These are phyloP conservation scores for Zophobas morio DNA, from an alignment of 1,140 invertebrate species.

Conservation along the genomic window DNA sequence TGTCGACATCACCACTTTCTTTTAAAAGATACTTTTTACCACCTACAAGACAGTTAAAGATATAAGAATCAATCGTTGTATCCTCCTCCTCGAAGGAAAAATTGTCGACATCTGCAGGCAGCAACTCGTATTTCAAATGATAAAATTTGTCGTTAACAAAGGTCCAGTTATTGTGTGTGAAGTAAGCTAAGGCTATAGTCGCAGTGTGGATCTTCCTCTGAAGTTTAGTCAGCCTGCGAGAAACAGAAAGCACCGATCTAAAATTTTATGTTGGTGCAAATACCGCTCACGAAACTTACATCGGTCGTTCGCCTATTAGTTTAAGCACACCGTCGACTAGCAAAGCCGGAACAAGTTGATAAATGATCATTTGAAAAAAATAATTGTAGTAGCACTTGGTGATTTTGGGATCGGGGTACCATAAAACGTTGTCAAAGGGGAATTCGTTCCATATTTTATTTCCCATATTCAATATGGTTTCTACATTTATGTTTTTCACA, in stretches of 20 bases:
- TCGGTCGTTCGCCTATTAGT: slow-evolving; percentile 77
- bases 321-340: slow-evolving; percentile 76
- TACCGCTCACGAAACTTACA: slow-evolving; percentile 75
- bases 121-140: slow-evolving; percentile 73
- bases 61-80: slow-evolving; percentile 65
- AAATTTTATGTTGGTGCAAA: neutral
- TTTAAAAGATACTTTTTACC: slow-evolving; percentile 59
- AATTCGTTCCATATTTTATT: slow-evolving; percentile 69
- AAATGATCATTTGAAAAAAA: slow-evolving; percentile 73
- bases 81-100: slow-evolving; percentile 77
- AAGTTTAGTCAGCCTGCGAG: slow-evolving; percentile 81
- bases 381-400: slow-evolving; percentile 70
- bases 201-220: slow-evolving; percentile 86
- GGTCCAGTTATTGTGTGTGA: slow-evolving; percentile 85
- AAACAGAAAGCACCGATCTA: slow-evolving; percentile 38
- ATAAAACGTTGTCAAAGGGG: slow-evolving; percentile 79
- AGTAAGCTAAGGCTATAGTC: slow-evolving; percentile 82
- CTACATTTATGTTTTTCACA: slow-evolving; percentile 80
- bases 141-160: slow-evolving; percentile 84
- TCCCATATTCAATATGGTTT: slow-evolving; percentile 72
- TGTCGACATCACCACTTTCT: slow-evolving; percentile 53
- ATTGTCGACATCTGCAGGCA: slow-evolving; percentile 73
- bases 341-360: slow-evolving; percentile 81
- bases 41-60: slow-evolving; percentile 68
- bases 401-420: slow-evolving; percentile 74